phyloP scores from a whole-genome alignment of 37 sponge, comb jelly and placozoan genomes.

The Agelas oroides region DNA sequence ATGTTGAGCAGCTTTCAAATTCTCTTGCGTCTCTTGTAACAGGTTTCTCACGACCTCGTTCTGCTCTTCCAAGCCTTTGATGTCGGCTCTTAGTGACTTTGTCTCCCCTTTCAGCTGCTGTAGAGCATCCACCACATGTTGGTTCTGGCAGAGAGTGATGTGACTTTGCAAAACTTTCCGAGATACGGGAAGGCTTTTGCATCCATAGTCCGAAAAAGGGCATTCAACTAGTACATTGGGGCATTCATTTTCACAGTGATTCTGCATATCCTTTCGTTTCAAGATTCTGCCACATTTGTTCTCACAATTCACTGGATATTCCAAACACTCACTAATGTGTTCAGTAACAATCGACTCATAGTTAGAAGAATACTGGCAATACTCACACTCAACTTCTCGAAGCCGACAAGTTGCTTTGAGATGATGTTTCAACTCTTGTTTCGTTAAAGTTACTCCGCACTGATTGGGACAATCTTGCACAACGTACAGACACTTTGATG shows the following conservation, averaged over 20 bases:
- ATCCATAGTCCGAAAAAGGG: constrained; percentile 3
- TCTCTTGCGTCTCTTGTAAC: background rate
- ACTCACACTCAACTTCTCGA: constrained; percentile 2
- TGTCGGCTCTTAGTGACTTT: background rate
- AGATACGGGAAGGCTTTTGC: background rate
- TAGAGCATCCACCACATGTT: background rate
- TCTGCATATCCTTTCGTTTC: constrained; percentile 1
- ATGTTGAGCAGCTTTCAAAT: background rate
- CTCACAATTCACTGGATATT: background rate
- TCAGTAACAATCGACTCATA: background rate
- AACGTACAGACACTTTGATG: background rate
- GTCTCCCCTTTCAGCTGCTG: background rate
- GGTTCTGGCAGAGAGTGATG: background rate
- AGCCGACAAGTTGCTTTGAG: constrained; percentile 2
- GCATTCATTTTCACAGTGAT: background rate
- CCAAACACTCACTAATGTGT: background rate
- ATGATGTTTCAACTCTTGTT: constrained; percentile 4
- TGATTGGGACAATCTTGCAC: background rate
- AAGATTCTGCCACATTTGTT: background rate
- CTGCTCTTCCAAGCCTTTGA: background rate
- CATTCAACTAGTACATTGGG: background rate
- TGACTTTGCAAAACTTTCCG: background rate
- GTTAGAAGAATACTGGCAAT: background rate
- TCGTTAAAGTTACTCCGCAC: constrained; percentile 7
- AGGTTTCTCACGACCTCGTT: background rate